Evolutionary conservation across 2,888 invertebrate species (phyloP), one percentile per base, ranked within the genome.

Genomic region (Cataglyphis albicans): DNA sequence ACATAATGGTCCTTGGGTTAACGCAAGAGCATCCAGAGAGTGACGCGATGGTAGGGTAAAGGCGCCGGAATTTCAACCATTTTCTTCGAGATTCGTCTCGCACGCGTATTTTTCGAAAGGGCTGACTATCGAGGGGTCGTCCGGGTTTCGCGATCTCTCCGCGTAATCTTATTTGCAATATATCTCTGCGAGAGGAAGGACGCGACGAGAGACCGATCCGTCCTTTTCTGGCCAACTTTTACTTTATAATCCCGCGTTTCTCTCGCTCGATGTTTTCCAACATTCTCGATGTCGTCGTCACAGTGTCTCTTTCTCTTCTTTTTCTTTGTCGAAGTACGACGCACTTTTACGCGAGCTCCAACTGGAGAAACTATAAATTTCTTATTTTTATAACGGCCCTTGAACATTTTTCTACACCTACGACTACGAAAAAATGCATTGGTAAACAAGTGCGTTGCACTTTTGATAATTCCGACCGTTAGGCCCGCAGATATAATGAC

Each of bases 141-240:
- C 80, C 70, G 74, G 82, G 87, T 83, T 86, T 86, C 87, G 84
- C 90, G 89, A 90, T 91, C 90, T 65, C 90, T 65, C 90, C 88
- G 87, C 88, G 92, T 91, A 93, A 93, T 92, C 92, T 93, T 93
- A 93, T 93, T 93, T 93, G 91, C 92, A 92, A 93, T 93, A 93
- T 92, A 93, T 93, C 92, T 92, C 89, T 88, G n/a, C 55, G 55
- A 21, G 21, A 25, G 44, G 12, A 12, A 21, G 21, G 21, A 48
- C 18, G 29, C 48, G 10, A 44, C 21, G 55, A 25, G 52, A 55
- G 52, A 32, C 52, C 75, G 52, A 75, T 75, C n/a, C 48, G 48
- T 55, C 52, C 52, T 25, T 52, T 21, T 29, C 41, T 2, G 6
- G 21, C 35, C 6, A 48, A 15, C 25, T 15, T 35, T 35, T 70